A percentile compares a stretch with the other conserved stretches of the same genome.
phyloP scores from a whole-genome alignment of 2,888 invertebrate species.

The Leptogaster cylindrica region DNA sequence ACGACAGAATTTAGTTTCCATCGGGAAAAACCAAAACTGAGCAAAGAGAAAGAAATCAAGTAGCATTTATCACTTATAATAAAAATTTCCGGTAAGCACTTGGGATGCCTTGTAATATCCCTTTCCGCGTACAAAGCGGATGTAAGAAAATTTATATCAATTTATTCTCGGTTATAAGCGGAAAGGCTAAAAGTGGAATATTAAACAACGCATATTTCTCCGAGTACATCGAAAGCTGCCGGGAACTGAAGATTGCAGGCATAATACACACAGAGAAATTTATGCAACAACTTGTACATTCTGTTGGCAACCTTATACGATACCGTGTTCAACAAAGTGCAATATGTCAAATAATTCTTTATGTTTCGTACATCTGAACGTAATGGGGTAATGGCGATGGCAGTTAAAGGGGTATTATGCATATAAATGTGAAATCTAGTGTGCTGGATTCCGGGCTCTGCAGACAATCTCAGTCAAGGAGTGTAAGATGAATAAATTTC shows the following conservation, averaged over 20 bases:
- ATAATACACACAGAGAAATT: constrained; percentile 33
- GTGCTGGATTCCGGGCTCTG: constrained; percentile 6
- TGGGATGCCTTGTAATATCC: background rate
- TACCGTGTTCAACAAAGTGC: constrained; percentile 44
- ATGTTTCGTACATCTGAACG: constrained; percentile 34
- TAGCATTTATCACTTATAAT: constrained; percentile 23
- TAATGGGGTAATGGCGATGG: constrained; percentile 40
- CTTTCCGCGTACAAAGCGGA: background rate
- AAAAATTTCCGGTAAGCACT: background rate
- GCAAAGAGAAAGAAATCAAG: constrained; percentile 8
- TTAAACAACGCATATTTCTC: constrained; percentile 33
- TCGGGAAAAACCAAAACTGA: background rate
- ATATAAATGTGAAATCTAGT: constrained; percentile 44
- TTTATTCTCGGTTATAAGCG: constrained; percentile 8
- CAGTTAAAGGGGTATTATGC: constrained; percentile 44
- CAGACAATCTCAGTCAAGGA: constrained; percentile 27
- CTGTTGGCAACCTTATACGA: constrained; percentile 46
- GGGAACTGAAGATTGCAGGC: background rate
- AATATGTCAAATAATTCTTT: constrained; percentile 47
- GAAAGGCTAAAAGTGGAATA: constrained; percentile 25
- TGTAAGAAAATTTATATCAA: constrained; percentile 25
- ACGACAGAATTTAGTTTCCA: constrained; percentile 1
- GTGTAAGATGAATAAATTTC: constrained; percentile 38
- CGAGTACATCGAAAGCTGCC: background rate
- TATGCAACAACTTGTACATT: constrained; percentile 46